These are phyloP conservation scores for Iselma pallidipennis DNA, from an alignment of 2,888 invertebrate genomes.

Conservation along the genomic window DNA sequence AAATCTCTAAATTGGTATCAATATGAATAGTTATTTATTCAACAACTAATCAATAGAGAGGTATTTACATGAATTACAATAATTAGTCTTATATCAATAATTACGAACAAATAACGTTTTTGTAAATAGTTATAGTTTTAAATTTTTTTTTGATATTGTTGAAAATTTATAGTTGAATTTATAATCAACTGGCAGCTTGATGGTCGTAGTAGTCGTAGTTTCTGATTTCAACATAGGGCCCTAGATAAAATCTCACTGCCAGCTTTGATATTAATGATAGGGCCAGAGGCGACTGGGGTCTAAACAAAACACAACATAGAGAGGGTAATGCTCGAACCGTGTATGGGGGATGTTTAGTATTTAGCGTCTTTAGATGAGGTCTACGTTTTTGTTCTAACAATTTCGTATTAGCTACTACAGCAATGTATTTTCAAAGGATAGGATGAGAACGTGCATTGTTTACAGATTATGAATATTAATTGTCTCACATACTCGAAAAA, in stretches of 20 bases:
- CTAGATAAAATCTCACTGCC: slow-evolving; percentile 8
- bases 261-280: slow-evolving; percentile 32
- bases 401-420: slow-evolving; percentile 26
- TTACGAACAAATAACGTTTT: neutral
- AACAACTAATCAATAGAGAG: neutral
- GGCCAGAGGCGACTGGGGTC: slow-evolving; percentile 24
- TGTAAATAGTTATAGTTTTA: neutral
- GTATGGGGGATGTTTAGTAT: slow-evolving; percentile 38
- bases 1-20: neutral
- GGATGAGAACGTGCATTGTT: slow-evolving; percentile 25
- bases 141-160: neutral
- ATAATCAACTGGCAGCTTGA: neutral
- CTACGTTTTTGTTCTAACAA: slow-evolving; percentile 33
- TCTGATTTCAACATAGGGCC: neutral
- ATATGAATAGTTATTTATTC: neutral
- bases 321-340: slow-evolving; percentile 40
- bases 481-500: neutral
- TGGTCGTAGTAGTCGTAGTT: neutral
- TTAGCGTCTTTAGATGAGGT: slow-evolving; percentile 35
- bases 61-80: neutral
- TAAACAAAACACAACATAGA: slow-evolving; percentile 33
- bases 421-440: slow-evolving; percentile 5
- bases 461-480: slow-evolving; percentile 37
- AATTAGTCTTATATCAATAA: neutral
- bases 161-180: neutral